phyloP scores from a whole-genome alignment of 2,888 invertebrate genomes.

The Tiliacea aurago region DNA sequence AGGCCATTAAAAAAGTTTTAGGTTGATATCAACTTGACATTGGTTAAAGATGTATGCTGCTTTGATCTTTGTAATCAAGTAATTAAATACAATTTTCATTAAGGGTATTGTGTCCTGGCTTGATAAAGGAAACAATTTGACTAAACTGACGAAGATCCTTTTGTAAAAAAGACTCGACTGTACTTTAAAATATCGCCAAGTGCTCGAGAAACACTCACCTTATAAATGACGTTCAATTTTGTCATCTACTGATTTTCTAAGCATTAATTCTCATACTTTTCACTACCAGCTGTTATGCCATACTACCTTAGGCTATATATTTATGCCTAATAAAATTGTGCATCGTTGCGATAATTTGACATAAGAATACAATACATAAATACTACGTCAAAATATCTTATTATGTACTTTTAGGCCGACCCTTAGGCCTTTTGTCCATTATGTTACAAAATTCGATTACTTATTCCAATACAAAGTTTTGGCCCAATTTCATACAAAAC shows the following conservation, averaged over 20 bases:
- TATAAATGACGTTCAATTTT: neutral
- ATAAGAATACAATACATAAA: constrained; percentile 35
- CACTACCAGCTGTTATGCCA: constrained; percentile 5
- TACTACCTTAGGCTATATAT: constrained; percentile 22
- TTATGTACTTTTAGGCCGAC: constrained; percentile 58
- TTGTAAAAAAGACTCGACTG: neutral
- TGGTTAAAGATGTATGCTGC: neutral
- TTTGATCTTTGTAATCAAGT: neutral
- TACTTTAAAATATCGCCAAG: neutral
- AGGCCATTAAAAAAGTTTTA: neutral
- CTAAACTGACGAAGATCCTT: neutral
- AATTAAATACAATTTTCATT: neutral
- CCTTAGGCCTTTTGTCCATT: constrained; percentile 50
- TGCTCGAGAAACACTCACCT: neutral
- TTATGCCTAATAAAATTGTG: constrained; percentile 54
- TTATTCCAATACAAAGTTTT: constrained; percentile 31
- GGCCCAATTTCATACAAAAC: constrained; percentile 41
- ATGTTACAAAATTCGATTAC: constrained; percentile 62
- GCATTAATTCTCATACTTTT: neutral
- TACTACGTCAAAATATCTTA: constrained; percentile 29
- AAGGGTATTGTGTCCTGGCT: neutral
- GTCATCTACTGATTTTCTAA: constrained; percentile 6
- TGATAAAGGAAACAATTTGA: neutral
- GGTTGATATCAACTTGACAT: neutral
- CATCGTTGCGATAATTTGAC: constrained; percentile 70